These are phyloP conservation scores for Coracias cyanogaster DNA, from an alignment of 2,797 vertebrate genomes.

Conservation along the genomic window DNA sequence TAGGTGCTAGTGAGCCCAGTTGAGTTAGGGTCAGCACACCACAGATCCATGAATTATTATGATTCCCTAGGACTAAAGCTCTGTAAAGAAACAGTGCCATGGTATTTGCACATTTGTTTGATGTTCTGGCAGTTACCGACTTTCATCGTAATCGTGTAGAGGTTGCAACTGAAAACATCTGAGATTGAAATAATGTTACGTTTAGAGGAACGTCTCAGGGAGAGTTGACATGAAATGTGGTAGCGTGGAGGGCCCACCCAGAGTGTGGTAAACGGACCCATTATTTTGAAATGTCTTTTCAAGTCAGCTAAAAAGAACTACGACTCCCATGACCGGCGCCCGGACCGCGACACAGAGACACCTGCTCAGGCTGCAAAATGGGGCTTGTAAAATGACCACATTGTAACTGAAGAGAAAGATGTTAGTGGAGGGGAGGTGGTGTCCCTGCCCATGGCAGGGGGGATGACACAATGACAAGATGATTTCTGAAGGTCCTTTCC, in stretches of 20 bases:
- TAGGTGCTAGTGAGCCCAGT: not conserved
- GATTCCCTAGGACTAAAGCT: not conserved
- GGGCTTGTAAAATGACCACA: not conserved
- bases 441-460: not conserved
- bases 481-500: not conserved
- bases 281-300: too few relatives aligned
- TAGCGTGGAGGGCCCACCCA: not conserved
- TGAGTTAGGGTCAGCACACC: not conserved
- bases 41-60: not conserved
- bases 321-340: too few relatives aligned
- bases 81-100: not conserved
- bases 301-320: too few relatives aligned
- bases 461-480: not conserved
- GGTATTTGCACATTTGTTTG: not conserved
- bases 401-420: not conserved
- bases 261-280: too few relatives aligned
- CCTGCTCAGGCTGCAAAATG: not conserved
- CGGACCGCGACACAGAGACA: too few relatives aligned
- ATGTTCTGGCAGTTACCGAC: not conserved
- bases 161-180: not conserved
- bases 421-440: not conserved
- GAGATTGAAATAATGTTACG: conserved; percentile 7
- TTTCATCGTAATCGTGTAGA: not conserved
- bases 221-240: not conserved
- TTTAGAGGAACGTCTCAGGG: not conserved